Evolutionary conservation across 2,113 vertebrate species (phyloP), one percentile per base, ranked within the genome.

Genomic region (Gambusia affinis): DNA sequence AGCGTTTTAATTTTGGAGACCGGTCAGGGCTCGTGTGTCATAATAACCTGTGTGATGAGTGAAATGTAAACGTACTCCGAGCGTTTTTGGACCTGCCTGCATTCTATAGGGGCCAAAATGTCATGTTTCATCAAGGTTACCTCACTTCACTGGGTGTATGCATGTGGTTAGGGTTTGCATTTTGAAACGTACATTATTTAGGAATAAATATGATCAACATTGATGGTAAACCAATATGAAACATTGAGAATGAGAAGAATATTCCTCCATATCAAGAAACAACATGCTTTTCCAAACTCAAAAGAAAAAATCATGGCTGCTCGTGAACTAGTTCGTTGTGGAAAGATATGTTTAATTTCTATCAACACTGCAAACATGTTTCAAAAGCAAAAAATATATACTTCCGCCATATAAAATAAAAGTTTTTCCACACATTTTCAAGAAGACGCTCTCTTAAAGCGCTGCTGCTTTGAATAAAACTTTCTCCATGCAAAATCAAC

Each of bases 81-180:
- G 51, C 51, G 3, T 57, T 24, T 8, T 24, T 57, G 51, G 51
- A 57, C 51, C 8, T 54, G 47, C 24, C 17, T 76, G 67, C 74
- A 63, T 75, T 79, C 82, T 72, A 62, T 73, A 47, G 67, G 85
- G 78, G 69, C 79, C 80, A 82, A 65, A 67, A 33, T 24, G 64
- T 83, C 64, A 37, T 8, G 12, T 64, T 62, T 76, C 4, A 30
- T 69, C 19, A 61, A 66, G 65, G 42, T 15, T 64, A 57, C 65
- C 33, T n/a, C 67, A 62, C 15, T 3, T 19, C 12, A 31, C 12
- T 61, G 11, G 27, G 1, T 57, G 8, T 57, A 10, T 57, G 51
- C 22, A 22, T 24, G 22, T 10, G 51, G 6, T n/a, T n/a, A 57
- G 22, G 22, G 5, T 3, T 47, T 57, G 22, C 51, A 7, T 57